Conservation (phyloP, 2,888 invertebrate species). For the Prenolepis imparis region DNA sequence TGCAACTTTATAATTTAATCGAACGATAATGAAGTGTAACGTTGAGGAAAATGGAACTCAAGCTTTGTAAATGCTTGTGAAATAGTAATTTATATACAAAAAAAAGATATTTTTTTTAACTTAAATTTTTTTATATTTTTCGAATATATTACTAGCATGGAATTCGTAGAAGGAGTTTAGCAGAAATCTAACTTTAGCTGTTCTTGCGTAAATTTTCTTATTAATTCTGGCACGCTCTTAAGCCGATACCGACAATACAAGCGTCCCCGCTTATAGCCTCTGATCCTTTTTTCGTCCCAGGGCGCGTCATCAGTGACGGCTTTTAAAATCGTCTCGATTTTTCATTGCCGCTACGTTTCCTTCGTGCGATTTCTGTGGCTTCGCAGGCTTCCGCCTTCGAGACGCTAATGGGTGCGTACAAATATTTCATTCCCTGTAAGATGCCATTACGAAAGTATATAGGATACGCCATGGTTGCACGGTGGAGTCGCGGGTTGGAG, state of each 20-base stretch:
- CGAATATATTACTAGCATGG: not conserved
- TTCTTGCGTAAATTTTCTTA: not conserved
- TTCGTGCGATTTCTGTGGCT: conserved; percentile 68
- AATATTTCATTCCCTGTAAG: conserved; percentile 78
- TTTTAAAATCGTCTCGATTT: conserved; percentile 67
- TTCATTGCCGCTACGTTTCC: conserved; percentile 69
- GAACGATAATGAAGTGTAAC: not conserved
- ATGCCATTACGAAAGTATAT: conserved; percentile 65
- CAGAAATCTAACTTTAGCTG: not conserved
- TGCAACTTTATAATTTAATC: conserved; percentile 8
- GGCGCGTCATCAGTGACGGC: conserved; percentile 50
- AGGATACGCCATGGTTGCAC: conserved; percentile 43
- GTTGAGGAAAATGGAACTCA: not conserved
- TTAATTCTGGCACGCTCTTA: conserved; percentile 31
- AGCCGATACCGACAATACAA: conserved; percentile 30
- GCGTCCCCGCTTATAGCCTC: not conserved
- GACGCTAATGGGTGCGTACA: conserved; percentile 78
- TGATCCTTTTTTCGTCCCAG: not conserved
- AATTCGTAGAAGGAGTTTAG: not conserved
- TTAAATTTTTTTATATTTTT: not conserved
- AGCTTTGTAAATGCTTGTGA: not conserved
- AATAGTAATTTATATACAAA: not conserved
- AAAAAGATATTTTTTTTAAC: not conserved
- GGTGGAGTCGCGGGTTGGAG: conserved; percentile 61
- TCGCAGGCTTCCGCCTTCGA: conserved; percentile 74